Conservation (phyloP, 35 echinoderm and acorn worm genomes). For the Stichopus chloronotus region DNA sequence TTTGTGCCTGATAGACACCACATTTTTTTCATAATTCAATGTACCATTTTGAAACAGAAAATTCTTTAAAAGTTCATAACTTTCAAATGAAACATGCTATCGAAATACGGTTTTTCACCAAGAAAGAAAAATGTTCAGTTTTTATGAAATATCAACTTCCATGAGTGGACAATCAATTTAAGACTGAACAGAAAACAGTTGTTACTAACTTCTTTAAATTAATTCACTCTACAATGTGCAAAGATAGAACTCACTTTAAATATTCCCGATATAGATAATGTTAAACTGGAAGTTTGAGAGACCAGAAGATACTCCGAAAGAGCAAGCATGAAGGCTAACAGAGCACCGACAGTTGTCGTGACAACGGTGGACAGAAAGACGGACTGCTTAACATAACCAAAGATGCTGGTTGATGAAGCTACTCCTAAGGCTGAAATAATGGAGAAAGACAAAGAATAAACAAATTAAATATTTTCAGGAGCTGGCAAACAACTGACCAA, state of each 20-base stretch:
- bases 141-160: no score
- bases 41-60: no score
- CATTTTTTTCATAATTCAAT: no score
- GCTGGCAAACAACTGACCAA: background rate
- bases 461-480: background rate
- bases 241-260: slow-evolving; percentile 74
- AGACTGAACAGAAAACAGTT: no score
- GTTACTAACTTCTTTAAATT: background rate
- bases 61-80: no score
- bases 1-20: no score
- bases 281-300: slow-evolving; percentile 85
- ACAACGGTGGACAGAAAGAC: slow-evolving; percentile 57
- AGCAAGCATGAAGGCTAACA: slow-evolving; percentile 85
- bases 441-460: background rate
- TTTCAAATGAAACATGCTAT: no score
- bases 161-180: no score
- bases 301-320: slow-evolving; percentile 89
- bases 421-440: slow-evolving; percentile 67
- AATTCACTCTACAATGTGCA: background rate
- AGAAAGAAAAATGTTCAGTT: no score
- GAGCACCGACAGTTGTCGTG: slow-evolving; percentile 66
- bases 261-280: slow-evolving; percentile 94
- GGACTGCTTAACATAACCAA: slow-evolving; percentile 66
- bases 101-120: no score
- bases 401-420: slow-evolving; percentile 66